A percentile compares a stretch with the other conserved stretches of the same genome.
Conservation (phyloP, 2,888 invertebrate species). For the Lasioglossum zephyrum region DNA sequence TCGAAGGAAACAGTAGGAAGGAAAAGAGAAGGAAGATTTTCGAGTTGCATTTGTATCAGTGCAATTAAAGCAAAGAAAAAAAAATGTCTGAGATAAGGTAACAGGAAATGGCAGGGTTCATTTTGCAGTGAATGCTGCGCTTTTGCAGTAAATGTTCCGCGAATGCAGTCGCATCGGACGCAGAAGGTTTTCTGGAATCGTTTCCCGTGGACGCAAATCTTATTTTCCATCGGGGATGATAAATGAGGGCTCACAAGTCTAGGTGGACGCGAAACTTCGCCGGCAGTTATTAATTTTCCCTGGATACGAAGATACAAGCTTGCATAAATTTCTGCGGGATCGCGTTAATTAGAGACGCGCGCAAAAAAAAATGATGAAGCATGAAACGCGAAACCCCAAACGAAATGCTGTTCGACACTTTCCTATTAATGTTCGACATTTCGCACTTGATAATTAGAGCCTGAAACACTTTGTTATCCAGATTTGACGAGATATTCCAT, state of each 20-base stretch:
- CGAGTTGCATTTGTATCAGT: neutral
- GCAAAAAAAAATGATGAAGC: neutral
- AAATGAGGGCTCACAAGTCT: neutral
- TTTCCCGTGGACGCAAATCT: neutral
- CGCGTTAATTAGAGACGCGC: neutral
- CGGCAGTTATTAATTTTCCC: conserved; percentile 20
- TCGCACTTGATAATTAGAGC: neutral
- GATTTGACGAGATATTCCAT: neutral
- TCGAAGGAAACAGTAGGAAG: neutral
- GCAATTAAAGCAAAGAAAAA: neutral
- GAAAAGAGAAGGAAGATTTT: neutral
- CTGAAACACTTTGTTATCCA: neutral
- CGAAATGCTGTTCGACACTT: neutral
- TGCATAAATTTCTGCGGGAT: neutral
- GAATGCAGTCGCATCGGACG: neutral
- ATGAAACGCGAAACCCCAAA: neutral
- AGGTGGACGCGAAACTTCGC: neutral
- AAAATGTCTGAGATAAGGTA: neutral
- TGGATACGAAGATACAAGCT: neutral
- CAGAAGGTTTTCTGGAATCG: conserved; percentile 6
- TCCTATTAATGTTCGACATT: neutral
- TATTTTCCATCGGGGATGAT: conserved; percentile 23
- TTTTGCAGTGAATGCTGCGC: neutral
- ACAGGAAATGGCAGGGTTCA: neutral
- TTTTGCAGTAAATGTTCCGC: neutral